Evolutionary conservation across 2,113 vertebrate species (phyloP).

Genomic region (Oriolus oriolus): DNA sequence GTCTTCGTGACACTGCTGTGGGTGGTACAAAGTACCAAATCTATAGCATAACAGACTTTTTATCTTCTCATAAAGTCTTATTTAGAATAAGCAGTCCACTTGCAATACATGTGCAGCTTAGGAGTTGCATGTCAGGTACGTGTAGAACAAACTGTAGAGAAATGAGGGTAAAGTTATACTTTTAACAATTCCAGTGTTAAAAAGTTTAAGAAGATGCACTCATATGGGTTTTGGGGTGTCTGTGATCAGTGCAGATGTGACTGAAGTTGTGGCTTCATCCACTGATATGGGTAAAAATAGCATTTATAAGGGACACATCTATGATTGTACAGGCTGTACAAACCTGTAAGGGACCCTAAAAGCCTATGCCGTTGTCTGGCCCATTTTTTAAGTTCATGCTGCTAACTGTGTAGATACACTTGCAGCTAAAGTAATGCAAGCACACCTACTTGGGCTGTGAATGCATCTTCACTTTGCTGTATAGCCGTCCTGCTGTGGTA

Average conservation of each 20-base stretch:
- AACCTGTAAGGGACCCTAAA: neutral
- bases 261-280: neutral
- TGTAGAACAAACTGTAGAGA: neutral
- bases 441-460: neutral
- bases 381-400: neutral
- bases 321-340: neutral
- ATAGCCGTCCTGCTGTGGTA: neutral
- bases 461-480: neutral
- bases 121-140: neutral
- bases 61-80: neutral
- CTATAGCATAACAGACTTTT: neutral
- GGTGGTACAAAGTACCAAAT: neutral
- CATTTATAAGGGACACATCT: neutral
- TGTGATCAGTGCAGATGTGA: neutral
- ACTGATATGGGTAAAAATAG: neutral
- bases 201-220: neutral
- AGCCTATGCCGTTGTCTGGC: neutral
- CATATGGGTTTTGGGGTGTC: neutral
- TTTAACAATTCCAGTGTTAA: neutral
- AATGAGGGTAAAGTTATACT: neutral
- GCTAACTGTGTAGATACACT: neutral
- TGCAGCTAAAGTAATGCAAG: neutral
- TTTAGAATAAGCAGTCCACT: neutral
- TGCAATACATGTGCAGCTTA: neutral
- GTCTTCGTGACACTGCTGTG: accelerated